phyloP scores from a whole-genome alignment of 2,888 invertebrate species.

The Apantesis nais region DNA sequence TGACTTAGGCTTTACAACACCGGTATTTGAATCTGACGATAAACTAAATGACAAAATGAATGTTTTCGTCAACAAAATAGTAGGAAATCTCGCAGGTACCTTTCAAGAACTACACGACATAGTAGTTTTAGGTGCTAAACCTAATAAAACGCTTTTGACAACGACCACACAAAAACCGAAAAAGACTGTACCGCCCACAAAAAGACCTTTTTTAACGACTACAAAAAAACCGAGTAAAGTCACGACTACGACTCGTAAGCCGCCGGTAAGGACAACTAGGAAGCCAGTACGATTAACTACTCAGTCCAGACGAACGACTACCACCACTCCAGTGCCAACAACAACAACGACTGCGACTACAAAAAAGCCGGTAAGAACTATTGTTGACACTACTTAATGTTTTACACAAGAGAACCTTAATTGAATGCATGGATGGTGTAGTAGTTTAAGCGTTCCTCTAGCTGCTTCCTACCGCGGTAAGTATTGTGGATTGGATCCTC shows the following conservation, averaged over 20 bases:
- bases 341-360: constrained; percentile 56
- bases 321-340: constrained; percentile 52
- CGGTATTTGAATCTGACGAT: constrained; percentile 90
- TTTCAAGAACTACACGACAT: constrained; percentile 93
- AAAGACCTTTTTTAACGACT: constrained; percentile 76
- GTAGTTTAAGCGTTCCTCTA: too few relatives aligned
- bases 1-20: constrained; percentile 90
- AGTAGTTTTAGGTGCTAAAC: constrained; percentile 84
- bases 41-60: constrained; percentile 92
- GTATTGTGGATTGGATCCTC: too few relatives aligned
- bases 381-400: not conserved
- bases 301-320: constrained; percentile 60
- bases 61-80: constrained; percentile 92
- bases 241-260: constrained; percentile 72
- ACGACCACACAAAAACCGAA: constrained; percentile 76
- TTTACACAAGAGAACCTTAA: too few relatives aligned
- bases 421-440: too few relatives aligned
- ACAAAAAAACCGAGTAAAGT: constrained; percentile 71
- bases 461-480: too few relatives aligned
- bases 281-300: constrained; percentile 73
- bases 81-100: constrained; percentile 92
- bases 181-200: constrained; percentile 72
- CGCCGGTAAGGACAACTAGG: constrained; percentile 74
- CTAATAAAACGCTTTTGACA: constrained; percentile 66
- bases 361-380: constrained; percentile 70